These are phyloP conservation scores for Drosophila lacteicornis DNA, from an alignment of 1,140 invertebrate species.

Conservation along the genomic window DNA sequence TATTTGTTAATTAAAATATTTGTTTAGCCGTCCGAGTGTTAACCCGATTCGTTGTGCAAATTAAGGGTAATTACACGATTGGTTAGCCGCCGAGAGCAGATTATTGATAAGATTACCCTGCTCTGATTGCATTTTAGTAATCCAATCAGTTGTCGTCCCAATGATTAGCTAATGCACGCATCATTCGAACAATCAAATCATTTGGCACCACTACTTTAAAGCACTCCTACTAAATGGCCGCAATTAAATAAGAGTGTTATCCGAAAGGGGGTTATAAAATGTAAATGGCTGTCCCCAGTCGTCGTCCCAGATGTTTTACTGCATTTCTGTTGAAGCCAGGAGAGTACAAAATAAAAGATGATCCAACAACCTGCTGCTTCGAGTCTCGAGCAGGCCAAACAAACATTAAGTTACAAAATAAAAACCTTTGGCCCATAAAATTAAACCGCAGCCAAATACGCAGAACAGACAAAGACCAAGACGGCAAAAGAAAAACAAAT, in stretches of 20 bases:
- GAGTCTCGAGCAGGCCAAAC: constrained; percentile 44
- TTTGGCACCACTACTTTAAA: constrained; percentile 31
- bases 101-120: constrained; percentile 42
- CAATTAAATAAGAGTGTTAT: constrained; percentile 54
- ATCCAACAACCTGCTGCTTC: constrained; percentile 70
- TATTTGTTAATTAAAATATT: constrained; percentile 44
- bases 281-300: constrained; percentile 45
- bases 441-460: constrained; percentile 74
- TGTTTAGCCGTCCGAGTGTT: constrained; percentile 34
- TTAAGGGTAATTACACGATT: constrained; percentile 46
- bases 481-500: constrained; percentile 24
- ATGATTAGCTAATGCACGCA: constrained; percentile 8
- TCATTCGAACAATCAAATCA: neutral
- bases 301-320: constrained; percentile 32
- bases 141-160: constrained; percentile 8
- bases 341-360: constrained; percentile 12
- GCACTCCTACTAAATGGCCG: constrained; percentile 38
- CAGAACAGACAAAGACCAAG: constrained; percentile 38
- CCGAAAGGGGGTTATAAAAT: constrained; percentile 52
- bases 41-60: constrained; percentile 42
- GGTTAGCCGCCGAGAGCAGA: constrained; percentile 20
- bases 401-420: constrained; percentile 82
- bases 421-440: constrained; percentile 23
- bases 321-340: constrained; percentile 56
- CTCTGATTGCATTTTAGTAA: constrained; percentile 30